phyloP scores from a whole-genome alignment of 37 sponge, comb jelly and placozoan species.

The Axinella damicornis region DNA sequence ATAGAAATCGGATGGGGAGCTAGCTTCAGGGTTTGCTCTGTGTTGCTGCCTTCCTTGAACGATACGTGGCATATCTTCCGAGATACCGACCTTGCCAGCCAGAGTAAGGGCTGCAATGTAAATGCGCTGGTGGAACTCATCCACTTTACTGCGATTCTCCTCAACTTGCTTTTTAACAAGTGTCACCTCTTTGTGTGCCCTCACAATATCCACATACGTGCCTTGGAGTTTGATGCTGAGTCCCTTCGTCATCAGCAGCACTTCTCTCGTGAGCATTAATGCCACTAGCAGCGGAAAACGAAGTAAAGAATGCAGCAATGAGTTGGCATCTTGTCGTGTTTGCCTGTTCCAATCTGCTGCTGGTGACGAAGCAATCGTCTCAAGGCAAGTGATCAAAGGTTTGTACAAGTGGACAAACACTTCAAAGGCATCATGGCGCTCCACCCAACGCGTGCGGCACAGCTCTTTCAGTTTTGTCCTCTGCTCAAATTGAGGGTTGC shows the following conservation, averaged over 20 bases:
- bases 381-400: slow-evolving; percentile 26
- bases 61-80: slow-evolving; percentile 19
- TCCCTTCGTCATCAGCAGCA: slow-evolving; percentile 11
- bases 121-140: slow-evolving; percentile 22
- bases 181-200: slow-evolving; percentile 33
- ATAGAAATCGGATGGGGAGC: neutral
- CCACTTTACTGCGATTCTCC: neutral
- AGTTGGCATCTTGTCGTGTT: slow-evolving; percentile 35
- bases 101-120: slow-evolving; percentile 1
- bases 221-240: slow-evolving; percentile 31
- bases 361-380: slow-evolving; percentile 10
- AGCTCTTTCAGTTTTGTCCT: slow-evolving; percentile 16
- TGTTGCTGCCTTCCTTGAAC: neutral
- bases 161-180: slow-evolving; percentile 15
- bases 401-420: slow-evolving; percentile 18
- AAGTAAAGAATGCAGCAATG: slow-evolving; percentile 1
- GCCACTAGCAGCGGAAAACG: slow-evolving; percentile 35
- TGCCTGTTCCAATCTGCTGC: slow-evolving; percentile 34
- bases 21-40: no score
- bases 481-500: no score
- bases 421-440: slow-evolving; percentile 34
- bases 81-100: slow-evolving; percentile 15
- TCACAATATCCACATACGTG: slow-evolving; percentile 25
- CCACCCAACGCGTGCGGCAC: slow-evolving; percentile 45
- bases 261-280: neutral